A percentile compares a stretch with the other conserved stretches of the same genome.
Evolutionary conservation across 2,797 vertebrate genomes (phyloP).

Genomic region (Gymnothorax reevesii): DNA sequence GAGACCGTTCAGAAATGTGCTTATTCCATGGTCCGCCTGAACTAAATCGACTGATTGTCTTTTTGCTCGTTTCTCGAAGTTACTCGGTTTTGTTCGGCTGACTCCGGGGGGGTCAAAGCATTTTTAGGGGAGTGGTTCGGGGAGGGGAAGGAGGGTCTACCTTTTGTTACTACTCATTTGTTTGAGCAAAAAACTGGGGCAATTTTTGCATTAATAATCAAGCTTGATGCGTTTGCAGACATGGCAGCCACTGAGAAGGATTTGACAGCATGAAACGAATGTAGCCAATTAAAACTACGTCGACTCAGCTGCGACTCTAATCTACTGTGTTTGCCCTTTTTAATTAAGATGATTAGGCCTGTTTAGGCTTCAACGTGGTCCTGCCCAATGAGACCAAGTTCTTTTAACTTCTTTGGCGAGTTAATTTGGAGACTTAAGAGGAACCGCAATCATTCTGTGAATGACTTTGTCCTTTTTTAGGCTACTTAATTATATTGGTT

Average conservation of each 20-base stretch:
- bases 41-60: neutral
- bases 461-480: neutral
- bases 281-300: neutral
- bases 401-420: too few species aligned
- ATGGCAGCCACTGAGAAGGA: slow-evolving; percentile 56
- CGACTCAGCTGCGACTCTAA: neutral
- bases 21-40: neutral
- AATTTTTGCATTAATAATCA: neutral
- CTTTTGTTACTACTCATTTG: neutral
- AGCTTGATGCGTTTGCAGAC: slow-evolving; percentile 10
- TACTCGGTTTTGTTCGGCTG: neutral
- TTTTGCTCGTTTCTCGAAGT: neutral
- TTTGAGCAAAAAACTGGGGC: neutral
- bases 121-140: slow-evolving; percentile 30
- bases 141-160: neutral
- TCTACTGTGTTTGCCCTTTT: neutral
- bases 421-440: neutral
- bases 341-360: too few species aligned
- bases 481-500: too few species aligned
- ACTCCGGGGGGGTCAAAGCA: slow-evolving; percentile 38
- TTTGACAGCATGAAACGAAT: slow-evolving; percentile 45
- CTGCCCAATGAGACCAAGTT: neutral
- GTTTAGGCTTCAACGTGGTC: neutral
- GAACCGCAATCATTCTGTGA: neutral
- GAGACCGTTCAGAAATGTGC: neutral